These are phyloP conservation scores for Echeneis naucrates DNA, from an alignment of 2,797 vertebrate species.

Conservation along the genomic window DNA sequence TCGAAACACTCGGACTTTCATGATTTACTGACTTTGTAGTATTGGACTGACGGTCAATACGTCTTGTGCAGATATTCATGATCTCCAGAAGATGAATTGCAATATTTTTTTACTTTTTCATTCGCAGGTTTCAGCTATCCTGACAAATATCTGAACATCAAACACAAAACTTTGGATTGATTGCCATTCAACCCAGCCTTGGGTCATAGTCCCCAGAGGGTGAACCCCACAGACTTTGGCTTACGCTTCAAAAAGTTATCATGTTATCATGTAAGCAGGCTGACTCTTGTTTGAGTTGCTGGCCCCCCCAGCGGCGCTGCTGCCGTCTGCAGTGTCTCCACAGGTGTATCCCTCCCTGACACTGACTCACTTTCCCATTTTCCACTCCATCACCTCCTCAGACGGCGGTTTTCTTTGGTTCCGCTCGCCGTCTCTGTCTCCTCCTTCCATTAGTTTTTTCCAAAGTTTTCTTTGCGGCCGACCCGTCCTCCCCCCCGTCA, in stretches of 20 bases:
- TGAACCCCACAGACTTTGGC: background rate
- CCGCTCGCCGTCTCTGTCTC: constrained; percentile 7
- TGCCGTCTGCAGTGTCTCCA: background rate
- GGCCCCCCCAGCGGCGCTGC: too few species aligned
- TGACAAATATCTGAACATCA: background rate
- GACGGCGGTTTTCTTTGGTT: constrained; percentile 24
- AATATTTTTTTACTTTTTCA: background rate
- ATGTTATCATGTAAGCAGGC: background rate
- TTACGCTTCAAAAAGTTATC: background rate
- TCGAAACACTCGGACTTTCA: background rate
- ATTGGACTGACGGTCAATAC: background rate
- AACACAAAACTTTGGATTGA: background rate
- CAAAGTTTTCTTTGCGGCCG: background rate
- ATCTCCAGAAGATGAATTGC: background rate
- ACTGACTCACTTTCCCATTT: constrained; percentile 38
- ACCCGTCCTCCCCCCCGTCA: constrained; percentile 32
- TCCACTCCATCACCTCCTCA: constrained; percentile 46
- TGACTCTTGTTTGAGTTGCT: too few species aligned
- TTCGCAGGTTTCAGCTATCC: background rate
- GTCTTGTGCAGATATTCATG: background rate
- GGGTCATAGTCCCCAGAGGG: background rate
- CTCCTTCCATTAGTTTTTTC: constrained; percentile 35
- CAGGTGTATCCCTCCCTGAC: constrained; percentile 14
- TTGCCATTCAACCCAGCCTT: background rate
- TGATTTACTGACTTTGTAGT: background rate